phyloP scores from a whole-genome alignment of 2,888 invertebrate species.

The Heliconius ethilla region DNA sequence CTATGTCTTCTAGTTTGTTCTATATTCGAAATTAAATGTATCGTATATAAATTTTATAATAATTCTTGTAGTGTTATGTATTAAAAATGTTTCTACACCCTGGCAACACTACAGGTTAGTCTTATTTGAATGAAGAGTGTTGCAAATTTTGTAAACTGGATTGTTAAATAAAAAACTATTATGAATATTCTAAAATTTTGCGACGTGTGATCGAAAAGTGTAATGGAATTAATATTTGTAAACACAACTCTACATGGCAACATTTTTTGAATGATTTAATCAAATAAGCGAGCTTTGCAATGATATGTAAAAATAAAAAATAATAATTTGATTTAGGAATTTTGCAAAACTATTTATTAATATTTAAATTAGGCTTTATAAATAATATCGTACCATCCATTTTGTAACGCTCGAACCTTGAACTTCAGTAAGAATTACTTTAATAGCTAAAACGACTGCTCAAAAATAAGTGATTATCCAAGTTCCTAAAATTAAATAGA shows the following conservation, averaged over 20 bases:
- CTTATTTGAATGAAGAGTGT: not conserved
- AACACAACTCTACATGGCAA: slow-evolving; percentile 6
- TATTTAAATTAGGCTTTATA: slow-evolving; percentile 14
- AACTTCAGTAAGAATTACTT: slow-evolving; percentile 8
- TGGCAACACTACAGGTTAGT: slow-evolving; percentile 23
- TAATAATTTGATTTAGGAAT: slow-evolving; percentile 7
- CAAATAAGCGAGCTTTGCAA: slow-evolving; percentile 21
- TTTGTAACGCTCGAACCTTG: slow-evolving; percentile 11
- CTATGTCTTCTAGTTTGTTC: slow-evolving; percentile 17
- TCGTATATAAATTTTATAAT: slow-evolving; percentile 6
- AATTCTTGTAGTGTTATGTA: slow-evolving; percentile 20
- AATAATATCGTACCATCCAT: slow-evolving; percentile 1
- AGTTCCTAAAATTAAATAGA: slow-evolving; percentile 41
- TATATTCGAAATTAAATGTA: slow-evolving; percentile 10
- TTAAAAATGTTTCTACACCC: slow-evolving; percentile 5
- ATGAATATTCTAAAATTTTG: slow-evolving; percentile 14
- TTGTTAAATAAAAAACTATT: slow-evolving; percentile 7
- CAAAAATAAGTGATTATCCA: slow-evolving; percentile 37
- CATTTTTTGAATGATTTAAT: not conserved
- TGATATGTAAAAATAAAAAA: slow-evolving; percentile 1
- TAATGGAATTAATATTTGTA: slow-evolving; percentile 19
- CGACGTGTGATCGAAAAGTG: slow-evolving; percentile 1
- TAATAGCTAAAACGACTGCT: slow-evolving; percentile 33
- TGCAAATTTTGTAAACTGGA: slow-evolving; percentile 12
- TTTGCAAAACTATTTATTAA: slow-evolving; percentile 15